A percentile compares a stretch with the other conserved stretches of the same genome.
phyloP scores from a whole-genome alignment of 2,113 vertebrate species.

The Clinocottus analis region DNA sequence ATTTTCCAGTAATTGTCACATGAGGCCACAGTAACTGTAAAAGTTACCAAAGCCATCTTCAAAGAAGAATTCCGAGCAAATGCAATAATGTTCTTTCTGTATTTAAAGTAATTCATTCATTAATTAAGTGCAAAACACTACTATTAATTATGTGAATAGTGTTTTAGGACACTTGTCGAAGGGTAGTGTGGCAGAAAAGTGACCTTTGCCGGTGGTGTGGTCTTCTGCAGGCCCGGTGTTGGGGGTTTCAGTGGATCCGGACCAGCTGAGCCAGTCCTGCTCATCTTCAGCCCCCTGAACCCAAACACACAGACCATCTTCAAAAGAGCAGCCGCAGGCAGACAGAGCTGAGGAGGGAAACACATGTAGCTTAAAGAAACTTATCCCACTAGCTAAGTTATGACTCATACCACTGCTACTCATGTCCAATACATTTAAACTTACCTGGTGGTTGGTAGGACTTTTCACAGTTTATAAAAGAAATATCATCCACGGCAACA shows the following conservation, averaged over 20 bases:
- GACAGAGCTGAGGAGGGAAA: slow-evolving; percentile 62
- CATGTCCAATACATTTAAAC: background rate
- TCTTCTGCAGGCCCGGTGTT: slow-evolving; percentile 82
- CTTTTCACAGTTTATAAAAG: slow-evolving; percentile 79
- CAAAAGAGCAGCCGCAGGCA: slow-evolving; percentile 74
- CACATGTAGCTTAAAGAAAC: background rate
- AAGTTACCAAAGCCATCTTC: background rate
- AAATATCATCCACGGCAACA: slow-evolving; percentile 80
- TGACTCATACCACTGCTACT: background rate
- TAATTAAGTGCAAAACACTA: background rate
- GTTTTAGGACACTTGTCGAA: background rate
- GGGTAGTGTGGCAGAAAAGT: background rate
- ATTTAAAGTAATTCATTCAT: background rate
- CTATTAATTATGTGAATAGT: background rate
- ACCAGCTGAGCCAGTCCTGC: slow-evolving; percentile 72
- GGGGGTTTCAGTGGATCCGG: slow-evolving; percentile 72
- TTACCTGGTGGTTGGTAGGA: slow-evolving; percentile 79
- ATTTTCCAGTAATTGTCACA: slow-evolving; percentile 6
- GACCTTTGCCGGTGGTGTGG: slow-evolving; percentile 79
- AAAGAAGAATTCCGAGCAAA: background rate
- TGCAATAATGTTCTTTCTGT: background rate
- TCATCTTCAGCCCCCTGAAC: slow-evolving; percentile 73
- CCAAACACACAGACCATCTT: slow-evolving; percentile 78
- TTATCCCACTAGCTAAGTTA: background rate
- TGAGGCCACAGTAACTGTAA: background rate